These are phyloP conservation scores for Odontomyia ornata DNA, from an alignment of 2,888 invertebrate species.

Conservation along the genomic window DNA sequence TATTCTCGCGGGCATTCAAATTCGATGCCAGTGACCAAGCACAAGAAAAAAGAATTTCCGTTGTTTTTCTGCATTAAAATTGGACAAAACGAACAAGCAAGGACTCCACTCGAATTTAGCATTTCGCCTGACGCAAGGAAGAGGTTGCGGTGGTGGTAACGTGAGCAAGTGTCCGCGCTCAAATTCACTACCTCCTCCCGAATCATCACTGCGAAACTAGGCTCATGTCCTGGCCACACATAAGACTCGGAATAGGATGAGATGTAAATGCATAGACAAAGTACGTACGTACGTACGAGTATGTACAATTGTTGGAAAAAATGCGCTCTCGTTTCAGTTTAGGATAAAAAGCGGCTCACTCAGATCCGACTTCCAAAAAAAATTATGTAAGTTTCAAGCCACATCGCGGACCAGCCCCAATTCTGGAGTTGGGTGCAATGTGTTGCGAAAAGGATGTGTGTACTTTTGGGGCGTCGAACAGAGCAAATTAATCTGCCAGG, in stretches of 20 bases:
- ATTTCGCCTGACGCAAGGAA: neutral
- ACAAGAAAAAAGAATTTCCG: constrained; percentile 44
- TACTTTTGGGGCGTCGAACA: constrained; percentile 51
- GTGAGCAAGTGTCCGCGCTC: constrained; percentile 43
- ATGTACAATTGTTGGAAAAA: constrained; percentile 1
- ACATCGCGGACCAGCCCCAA: constrained; percentile 30
- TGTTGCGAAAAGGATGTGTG: constrained; percentile 30
- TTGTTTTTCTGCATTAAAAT: constrained; percentile 50
- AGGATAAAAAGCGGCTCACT: constrained; percentile 27
- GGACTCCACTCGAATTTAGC: neutral
- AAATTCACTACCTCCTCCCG: constrained; percentile 35
- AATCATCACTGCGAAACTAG: neutral
- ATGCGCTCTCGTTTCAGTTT: constrained; percentile 35
- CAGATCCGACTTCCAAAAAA: constrained; percentile 13
- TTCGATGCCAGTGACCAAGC: constrained; percentile 7
- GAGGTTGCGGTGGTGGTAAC: neutral
- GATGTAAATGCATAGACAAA: neutral
- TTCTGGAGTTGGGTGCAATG: neutral
- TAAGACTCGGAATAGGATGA: constrained; percentile 25
- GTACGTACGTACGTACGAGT: neutral
- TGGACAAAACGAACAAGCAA: neutral
- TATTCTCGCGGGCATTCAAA: constrained; percentile 35
- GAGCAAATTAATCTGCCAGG: constrained; percentile 52
- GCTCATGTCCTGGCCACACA: constrained; percentile 5
- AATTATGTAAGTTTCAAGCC: constrained; percentile 35